Evolutionary conservation across 2,113 vertebrate genomes (phyloP).

Genomic region (Pavo muticus): DNA sequence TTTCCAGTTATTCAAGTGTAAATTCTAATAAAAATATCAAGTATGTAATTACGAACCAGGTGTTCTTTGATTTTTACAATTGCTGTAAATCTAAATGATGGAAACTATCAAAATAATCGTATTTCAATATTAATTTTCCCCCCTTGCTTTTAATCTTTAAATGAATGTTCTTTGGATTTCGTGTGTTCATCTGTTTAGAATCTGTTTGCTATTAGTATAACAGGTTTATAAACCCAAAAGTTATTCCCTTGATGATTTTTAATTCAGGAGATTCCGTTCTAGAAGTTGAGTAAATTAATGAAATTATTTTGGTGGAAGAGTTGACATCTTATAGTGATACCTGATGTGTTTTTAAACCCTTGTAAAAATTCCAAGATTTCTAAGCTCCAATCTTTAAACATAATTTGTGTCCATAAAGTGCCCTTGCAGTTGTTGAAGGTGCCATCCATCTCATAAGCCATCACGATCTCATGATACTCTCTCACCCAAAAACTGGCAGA

Average conservation of each 20-base stretch:
- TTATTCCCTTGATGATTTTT: not conserved
- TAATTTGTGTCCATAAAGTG: not conserved
- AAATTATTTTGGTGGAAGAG: not conserved
- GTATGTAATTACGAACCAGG: not conserved
- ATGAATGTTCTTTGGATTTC: not conserved
- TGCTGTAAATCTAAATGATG: not conserved
- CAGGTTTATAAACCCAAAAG: not conserved
- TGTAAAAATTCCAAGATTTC: not conserved
- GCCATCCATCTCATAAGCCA: not conserved
- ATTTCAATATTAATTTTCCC: not conserved
- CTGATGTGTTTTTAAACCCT: not conserved
- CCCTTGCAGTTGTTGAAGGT: not conserved
- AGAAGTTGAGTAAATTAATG: not conserved
- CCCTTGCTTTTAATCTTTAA: not conserved
- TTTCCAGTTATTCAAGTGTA: not conserved
- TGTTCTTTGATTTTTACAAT: not conserved
- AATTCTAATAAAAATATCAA: not conserved
- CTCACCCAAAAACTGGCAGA: not conserved
- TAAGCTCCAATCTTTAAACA: not conserved
- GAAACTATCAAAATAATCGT: not conserved
- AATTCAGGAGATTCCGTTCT: not conserved
- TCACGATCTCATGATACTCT: not conserved
- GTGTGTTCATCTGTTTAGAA: not conserved
- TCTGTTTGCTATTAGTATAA: not conserved
- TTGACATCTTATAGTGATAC: not conserved